phyloP scores from a whole-genome alignment of 2,888 invertebrate genomes.

The Cheilosia vernalis region DNA sequence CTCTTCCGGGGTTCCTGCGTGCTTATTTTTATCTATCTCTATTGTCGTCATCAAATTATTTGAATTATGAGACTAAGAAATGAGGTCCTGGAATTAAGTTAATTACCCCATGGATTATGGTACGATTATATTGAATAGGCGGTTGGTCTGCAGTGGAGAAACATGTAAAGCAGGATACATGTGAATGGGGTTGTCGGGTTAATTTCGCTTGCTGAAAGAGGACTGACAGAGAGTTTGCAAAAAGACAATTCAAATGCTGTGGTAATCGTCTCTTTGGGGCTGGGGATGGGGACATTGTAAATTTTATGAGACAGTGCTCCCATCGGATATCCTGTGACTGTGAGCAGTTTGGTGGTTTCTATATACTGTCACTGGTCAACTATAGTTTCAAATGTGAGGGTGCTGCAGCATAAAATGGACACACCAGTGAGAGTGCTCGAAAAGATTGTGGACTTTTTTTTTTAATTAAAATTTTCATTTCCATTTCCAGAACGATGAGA shows the following conservation, averaged over 20 bases:
- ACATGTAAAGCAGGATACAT: conserved; percentile 10
- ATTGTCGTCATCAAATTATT: conserved; percentile 55
- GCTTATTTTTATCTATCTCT: conserved; percentile 46
- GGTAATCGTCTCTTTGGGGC: conserved; percentile 5
- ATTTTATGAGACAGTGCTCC: conserved; percentile 4
- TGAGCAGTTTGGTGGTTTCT: conserved; percentile 11
- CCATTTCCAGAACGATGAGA: neutral
- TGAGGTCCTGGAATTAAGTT: conserved; percentile 63
- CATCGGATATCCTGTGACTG: conserved; percentile 45
- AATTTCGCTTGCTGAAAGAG: conserved; percentile 5
- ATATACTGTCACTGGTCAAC: conserved; percentile 32
- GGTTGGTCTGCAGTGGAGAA: neutral
- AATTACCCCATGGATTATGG: conserved; percentile 62
- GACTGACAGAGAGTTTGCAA: neutral
- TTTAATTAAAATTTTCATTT: conserved; percentile 48
- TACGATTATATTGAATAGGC: conserved; percentile 24
- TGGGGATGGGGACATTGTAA: neutral
- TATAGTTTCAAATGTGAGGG: conserved; percentile 21
- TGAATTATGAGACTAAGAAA: conserved; percentile 69
- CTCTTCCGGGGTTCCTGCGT: conserved; percentile 1
- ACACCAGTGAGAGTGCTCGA: neutral
- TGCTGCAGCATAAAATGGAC: conserved; percentile 13
- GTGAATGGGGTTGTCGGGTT: conserved; percentile 40
- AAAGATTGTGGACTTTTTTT: neutral
- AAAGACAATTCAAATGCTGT: conserved; percentile 52